Evolutionary conservation across 2,797 vertebrate species (phyloP).

Genomic region (Cichlasoma orientale): DNA sequence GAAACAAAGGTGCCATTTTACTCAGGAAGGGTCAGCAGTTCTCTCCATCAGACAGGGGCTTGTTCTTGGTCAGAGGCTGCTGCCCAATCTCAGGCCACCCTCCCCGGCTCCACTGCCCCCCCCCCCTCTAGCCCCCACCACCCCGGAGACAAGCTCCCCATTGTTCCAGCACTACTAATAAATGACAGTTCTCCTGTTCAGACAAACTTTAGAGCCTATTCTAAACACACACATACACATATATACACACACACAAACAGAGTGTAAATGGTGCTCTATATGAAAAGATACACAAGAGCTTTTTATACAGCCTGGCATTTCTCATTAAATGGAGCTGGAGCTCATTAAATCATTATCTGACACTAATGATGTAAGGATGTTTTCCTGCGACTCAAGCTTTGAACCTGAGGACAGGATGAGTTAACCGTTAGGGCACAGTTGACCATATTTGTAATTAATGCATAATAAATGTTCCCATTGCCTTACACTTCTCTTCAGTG

Average conservation of each 20-base stretch:
- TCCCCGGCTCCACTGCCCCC: conserved; percentile 65
- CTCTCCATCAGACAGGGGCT: conserved; percentile 83
- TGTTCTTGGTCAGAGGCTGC: conserved; percentile 83
- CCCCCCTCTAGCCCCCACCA: conserved; percentile 62
- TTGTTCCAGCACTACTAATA: conserved; percentile 83
- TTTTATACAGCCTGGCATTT: conserved; percentile 29
- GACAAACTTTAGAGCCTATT: conserved; percentile 75
- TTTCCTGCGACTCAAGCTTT: conserved; percentile 8
- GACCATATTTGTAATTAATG: conserved; percentile 11
- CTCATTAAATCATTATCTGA: conserved; percentile 52
- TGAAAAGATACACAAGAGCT: conserved; percentile 31
- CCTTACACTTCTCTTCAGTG: conserved; percentile 11
- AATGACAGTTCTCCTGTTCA: conserved; percentile 81
- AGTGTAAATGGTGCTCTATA: conserved; percentile 35
- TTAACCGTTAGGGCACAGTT: conserved; percentile 9
- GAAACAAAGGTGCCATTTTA: conserved; percentile 86
- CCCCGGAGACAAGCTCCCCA: conserved; percentile 82
- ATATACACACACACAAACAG: conserved; percentile 35
- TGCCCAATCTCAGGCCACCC: conserved; percentile 81
- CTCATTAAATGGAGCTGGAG: conserved; percentile 7
- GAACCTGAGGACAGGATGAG: conserved; percentile 24
- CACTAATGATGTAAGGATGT: conserved; percentile 31
- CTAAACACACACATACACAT: conserved; percentile 63
- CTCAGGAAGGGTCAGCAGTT: conserved; percentile 85
- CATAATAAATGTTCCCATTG: conserved; percentile 1